Evolutionary conservation across 2,888 invertebrate species (phyloP), one percentile per base, ranked within the genome.

Genomic region (Amphipyra berbera): DNA sequence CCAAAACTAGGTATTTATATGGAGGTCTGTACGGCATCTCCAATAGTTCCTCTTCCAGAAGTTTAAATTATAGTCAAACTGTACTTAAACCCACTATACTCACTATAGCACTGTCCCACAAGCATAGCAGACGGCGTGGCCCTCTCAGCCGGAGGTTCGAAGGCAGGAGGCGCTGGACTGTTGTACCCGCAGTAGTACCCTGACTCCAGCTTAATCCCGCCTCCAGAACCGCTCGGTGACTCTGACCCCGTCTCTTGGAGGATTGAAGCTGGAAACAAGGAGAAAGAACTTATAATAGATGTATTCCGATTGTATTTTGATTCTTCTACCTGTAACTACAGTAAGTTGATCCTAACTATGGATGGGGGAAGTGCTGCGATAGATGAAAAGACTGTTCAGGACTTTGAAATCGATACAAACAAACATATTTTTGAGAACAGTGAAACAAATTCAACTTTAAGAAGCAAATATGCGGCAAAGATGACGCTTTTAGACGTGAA

Each of bases 231-330:
- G 48, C 93, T 81, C n/a, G 94, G 95, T 0, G 95, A 95, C 91
- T 97, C 96, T 82, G 97, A 97, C 71, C 96, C 97, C 75, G 97
- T 96, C 94, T 98, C 98, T 95, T 98, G 98, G 91, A 99, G 97
- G 90, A 99, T 99, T 88, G 99, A 99, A 81, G 98, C 99, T 99
- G 96, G 82, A 96, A 96, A 38, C 37, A 47, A 47, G 35, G 35
- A 53, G 33, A 46, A 1, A 1, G 33, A 12, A 1, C 41, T 66
- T 57, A 6, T 41, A 41, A 55, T 33, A 21, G 0, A 5, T n/a
- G 8, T 44, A 21, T 27, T 30, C 15, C 4, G 0, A 14, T 7
- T 42, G 6, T n/a, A n/a, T 3, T 14, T 14, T 14, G 21, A 21
- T 14, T 42, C 15, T 14, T 8, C 15, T 9, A 6, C 7, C 42